A percentile compares a stretch with the other conserved stretches of the same genome.
Conservation (phyloP, 2,888 invertebrate species). For the Sminthurides aquaticus region DNA sequence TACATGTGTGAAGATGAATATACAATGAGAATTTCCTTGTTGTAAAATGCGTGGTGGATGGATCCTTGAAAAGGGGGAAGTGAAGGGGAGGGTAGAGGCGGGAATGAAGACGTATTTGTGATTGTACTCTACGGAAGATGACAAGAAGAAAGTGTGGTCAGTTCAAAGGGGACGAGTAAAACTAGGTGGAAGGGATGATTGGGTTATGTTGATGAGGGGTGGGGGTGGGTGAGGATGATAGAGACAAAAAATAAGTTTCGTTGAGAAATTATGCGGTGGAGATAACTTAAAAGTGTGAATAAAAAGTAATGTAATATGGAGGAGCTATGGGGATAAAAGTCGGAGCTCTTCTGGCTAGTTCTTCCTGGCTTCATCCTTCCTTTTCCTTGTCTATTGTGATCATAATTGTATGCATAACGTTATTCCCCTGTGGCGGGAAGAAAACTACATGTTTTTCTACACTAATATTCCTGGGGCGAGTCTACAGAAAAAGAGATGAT, state of each 20-base stretch:
- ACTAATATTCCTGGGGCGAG: too few relatives aligned
- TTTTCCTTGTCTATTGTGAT: neutral
- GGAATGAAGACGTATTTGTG: neutral
- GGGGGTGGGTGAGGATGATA: neutral
- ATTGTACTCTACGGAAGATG: neutral
- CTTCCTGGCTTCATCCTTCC: neutral
- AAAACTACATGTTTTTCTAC: too few relatives aligned
- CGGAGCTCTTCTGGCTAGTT: neutral
- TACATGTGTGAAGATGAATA: too few relatives aligned
- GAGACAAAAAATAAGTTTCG: constrained; percentile 3
- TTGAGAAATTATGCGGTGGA: constrained; percentile 21
- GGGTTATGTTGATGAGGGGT: constrained; percentile 23
- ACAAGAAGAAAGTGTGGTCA: neutral
- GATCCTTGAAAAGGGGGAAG: too few relatives aligned
- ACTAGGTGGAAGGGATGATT: constrained; percentile 33
- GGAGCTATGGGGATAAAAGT: neutral
- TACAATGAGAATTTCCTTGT: too few relatives aligned
- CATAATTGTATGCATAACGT: neutral
- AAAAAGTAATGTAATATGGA: too few relatives aligned
- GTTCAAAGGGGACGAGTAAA: constrained; percentile 13
- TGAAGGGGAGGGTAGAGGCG: neutral
- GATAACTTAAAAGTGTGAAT: constrained; percentile 6
- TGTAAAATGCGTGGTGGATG: too few relatives aligned
- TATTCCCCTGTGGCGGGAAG: constrained; percentile 1
- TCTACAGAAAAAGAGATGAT: neutral